Base-by-base conservation (phyloP, 1,140 invertebrate species). In the Octopus sinensis region DNA sequence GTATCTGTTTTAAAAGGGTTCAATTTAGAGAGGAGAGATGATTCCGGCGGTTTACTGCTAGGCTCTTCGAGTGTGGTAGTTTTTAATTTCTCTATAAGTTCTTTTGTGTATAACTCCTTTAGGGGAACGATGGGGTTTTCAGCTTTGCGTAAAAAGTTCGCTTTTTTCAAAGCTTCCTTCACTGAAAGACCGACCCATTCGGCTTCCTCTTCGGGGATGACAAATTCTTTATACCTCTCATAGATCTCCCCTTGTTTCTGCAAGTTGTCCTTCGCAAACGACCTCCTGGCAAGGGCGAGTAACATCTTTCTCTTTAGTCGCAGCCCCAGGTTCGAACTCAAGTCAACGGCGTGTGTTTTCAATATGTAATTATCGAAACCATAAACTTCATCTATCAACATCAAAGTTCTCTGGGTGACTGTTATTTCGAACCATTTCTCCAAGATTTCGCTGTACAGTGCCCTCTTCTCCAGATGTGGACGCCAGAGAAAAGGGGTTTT, bases 291-390 rank as follows among this genome's bases (percentile, higher is more conserved):
- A 17, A 98, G 87, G 56, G 95, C 93, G 75, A 94, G 89, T 4
- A 99, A 91, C 87, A 99, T 95, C 90, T 96, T 92, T 84, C 95
- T 92, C 89, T 97, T 97, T 12, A 99, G 86, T 87, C 93, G 93
- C 79, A 98, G 91, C 5, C 95, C 96, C 82, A 98, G 90, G 82
- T 93, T 87, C 6, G 96, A 97, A 85, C 93, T 94, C 53, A 99
- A 91, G 91, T 98, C 96, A 90, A 95, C 95, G 12, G 96, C 96
- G 83, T 93, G 93, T 76, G 95, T 97, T 94, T 96, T 95, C 5
- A 99, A 92, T 84, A 99, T 92, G 92, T 99, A 99, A 90, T 95
- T 93, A 92, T 99, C 98, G 86, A 99, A 95, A 52, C 98, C 98
- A 93, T 95, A 95, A 87, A 95, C 92, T 82, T 97, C 93, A 92